Conservation (phyloP, 2,113 vertebrate genomes). For the Tragulus kanchil region DNA sequence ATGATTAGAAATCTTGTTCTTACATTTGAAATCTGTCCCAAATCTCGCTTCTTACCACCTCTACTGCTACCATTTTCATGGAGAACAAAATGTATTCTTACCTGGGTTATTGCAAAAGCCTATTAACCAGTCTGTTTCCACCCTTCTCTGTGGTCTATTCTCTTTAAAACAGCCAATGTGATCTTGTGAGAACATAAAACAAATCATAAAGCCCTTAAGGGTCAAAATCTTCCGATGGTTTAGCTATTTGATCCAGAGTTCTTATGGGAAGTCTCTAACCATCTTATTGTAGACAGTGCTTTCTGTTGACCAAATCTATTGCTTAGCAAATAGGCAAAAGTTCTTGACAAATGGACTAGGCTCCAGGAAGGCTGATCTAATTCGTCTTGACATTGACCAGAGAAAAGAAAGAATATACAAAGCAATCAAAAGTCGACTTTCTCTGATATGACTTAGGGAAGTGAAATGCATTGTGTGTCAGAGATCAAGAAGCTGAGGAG, state of each 20-base stretch:
- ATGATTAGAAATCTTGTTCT: background rate
- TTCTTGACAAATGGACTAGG: conserved; percentile 11
- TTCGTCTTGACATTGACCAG: conserved; percentile 31
- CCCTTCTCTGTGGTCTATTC: background rate
- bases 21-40: background rate
- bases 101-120: background rate
- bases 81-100: background rate
- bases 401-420: conserved; percentile 17
- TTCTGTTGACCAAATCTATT: conserved; percentile 41
- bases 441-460: conserved; percentile 41
- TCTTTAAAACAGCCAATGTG: background rate
- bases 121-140: background rate
- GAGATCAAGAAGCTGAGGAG: conserved; percentile 5
- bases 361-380: conserved; percentile 39
- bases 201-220: background rate
- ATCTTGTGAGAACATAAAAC: background rate
- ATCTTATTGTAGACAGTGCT: background rate
- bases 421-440: background rate
- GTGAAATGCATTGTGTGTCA: background rate
- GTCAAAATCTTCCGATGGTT: conserved; percentile 22
- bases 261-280: background rate
- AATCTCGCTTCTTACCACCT: background rate
- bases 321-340: background rate
- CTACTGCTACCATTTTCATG: background rate
- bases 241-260: conserved; percentile 12